Evolutionary conservation across 2,888 invertebrate species (phyloP), one percentile per base, ranked within the genome.

Genomic region (Tetrapedia diversipes): DNA sequence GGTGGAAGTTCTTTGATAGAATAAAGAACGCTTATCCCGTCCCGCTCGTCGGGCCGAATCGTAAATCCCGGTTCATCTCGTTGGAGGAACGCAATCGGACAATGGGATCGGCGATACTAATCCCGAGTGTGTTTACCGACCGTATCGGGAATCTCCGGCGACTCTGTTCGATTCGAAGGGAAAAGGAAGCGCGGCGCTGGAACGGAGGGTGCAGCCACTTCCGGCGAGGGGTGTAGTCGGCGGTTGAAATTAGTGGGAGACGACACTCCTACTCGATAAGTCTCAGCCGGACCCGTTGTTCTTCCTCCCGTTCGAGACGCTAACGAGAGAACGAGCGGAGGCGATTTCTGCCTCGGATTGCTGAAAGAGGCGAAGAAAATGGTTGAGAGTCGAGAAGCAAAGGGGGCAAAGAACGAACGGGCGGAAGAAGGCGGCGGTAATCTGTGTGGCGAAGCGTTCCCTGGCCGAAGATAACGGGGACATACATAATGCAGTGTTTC

Each of bases 401-500:
- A 73, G 60, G 51, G 73, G 54, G 49, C 6, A 22, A 22, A 6
- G 7, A 0, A 64, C 39, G 66, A 64, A 67, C 59, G 66, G 22
- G 8, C 19, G 6, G 34, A 6, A 22, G 67, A 80, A 81, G 71
- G 77, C 72, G 73, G 64, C 72, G 77, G 83, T 82, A 88, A 88
- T 88, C 87, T 87, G 87, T 80, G 86, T 87, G 86, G 87, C 79
- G 82, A 76, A 84, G 81, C 82, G 77, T 81, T 85, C 45, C 32
- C 83, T n/a, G 82, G 82, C 63, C 70, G 81, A 70, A 84, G 86
- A 87, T 87, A 88, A 87, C 85, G 81, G 86, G 81, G 80, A 87
- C 87, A 88, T 88, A 84, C 87, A 88, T 88, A 87, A 88, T 88
- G 87, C 87, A 88, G 86, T 87, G 87, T 88, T 87, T 83, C 86